Base-by-base conservation (phyloP, 2,797 vertebrate genomes). In the Typhlichthys subterraneus region DNA sequence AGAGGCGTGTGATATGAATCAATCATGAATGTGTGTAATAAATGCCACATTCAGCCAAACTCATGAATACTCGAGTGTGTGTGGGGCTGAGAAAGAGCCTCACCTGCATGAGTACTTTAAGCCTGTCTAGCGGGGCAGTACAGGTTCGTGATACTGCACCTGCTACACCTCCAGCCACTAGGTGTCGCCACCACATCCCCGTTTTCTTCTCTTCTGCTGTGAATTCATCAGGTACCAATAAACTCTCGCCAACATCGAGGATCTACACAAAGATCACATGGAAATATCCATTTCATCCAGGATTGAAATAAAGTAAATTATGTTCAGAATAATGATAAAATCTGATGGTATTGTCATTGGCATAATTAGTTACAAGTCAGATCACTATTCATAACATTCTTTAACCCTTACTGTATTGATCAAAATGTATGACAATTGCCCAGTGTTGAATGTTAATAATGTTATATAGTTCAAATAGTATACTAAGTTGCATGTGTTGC, bases 91-190 rank as follows among this genome's bases (percentile, higher is more conserved):
- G 0, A 7, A 56, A 15, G 0, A 5, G 58, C 38, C 50, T 58
- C 86, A 97, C 97, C 96, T 99, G 97, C 97, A 99, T 99, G 59
- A 99, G 91, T 38, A 99, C 97, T 89, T 99, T 99, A 31, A 98
- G 90, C 19, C 96, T 89, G 85, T 99, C 97, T 79, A 99, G 89
- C 0, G 97, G 97, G 0, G 97, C 97, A 0, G 97, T 99, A 69
- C 96, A 98, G 56, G 96, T 98, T 51, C 97, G 93, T 54, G 97
- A 99, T 45, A 94, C 96, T 0, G 95, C 96, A 1, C 97, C 97
- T 0, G 97, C 97, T 63, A 94, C 97, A 7, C 95, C 97, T 74
- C 97, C 97, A 0, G 97, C 97, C 78, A 99, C 97, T 17, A 99
- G 91, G 69, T 98, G 96, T 53, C 97, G 92, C 97, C 97, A 99